Base-by-base conservation (phyloP, 2,113 vertebrate species). In the Stegostoma tigrinum region DNA sequence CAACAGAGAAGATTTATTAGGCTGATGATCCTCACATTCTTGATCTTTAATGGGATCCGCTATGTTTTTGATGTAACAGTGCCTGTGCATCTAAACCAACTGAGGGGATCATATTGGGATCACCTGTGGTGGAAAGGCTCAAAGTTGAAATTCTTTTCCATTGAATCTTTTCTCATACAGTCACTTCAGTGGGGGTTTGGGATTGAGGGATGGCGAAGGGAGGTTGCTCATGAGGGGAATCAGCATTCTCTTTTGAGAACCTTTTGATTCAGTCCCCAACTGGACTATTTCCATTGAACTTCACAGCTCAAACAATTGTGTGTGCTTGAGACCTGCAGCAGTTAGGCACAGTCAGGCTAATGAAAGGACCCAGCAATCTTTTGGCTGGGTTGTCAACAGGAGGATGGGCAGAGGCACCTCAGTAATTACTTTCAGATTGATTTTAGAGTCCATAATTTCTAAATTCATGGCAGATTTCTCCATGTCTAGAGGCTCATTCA, bases 381-480 rank as follows among this genome's bases (percentile, higher is more conserved):
- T 66, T 93, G 61, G 55, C 34, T 66, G 34, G 89, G 19, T 38
- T 17, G 19, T n/a, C 55, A 90, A 87, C 24, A 55, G 45, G 10
- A 8, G 24, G 12, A 45, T 27, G n/a, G 52, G 48, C 24, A 3
- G 85, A 17, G 45, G 48, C 70, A 72, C 1, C 70, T 30, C 70
- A 8, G 85, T 19, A 12, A 55, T 87, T 52, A 30, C 85, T 30
- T 61, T 12, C 55, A 61, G 55, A 61, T 12, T 12, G 55, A 64
- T 23, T 66, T 66, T 64, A 19, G 64, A 34, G 89, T 21, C 61
- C 12, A 38, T 64, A 7, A 38, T 66, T 93, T n/a, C 89, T 66
- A 93, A 93, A 93, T 93, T 66, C 30, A 38, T 93, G 24, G 30
- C 86, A 93, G 55, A 38, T 91, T 64, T 91, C 89, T 91, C 5